A percentile compares a stretch with the other conserved stretches of the same genome.
These are phyloP conservation scores for Channa argus DNA, from an alignment of 2,113 vertebrate genomes.

Conservation along the genomic window DNA sequence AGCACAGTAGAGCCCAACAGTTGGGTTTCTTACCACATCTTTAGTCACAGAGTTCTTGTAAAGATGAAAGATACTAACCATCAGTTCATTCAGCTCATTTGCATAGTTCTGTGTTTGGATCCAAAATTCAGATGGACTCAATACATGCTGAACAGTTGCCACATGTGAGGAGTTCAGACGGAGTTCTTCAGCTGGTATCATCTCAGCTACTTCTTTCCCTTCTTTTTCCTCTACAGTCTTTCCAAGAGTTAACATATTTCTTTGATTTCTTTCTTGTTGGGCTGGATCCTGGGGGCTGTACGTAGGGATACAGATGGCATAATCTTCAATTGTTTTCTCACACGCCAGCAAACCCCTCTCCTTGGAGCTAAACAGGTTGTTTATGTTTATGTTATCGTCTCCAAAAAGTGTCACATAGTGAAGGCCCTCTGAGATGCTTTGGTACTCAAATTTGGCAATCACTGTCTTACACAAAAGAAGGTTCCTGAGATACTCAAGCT, in stretches of 20 bases:
- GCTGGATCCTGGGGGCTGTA: constrained; percentile 8
- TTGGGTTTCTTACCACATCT: constrained; percentile 73
- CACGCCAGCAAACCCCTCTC: constrained; percentile 72
- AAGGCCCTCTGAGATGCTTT: constrained; percentile 88
- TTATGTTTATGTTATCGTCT: constrained; percentile 87
- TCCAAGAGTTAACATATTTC: background rate
- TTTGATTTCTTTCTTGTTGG: constrained; percentile 7
- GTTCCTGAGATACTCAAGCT: constrained; percentile 82
- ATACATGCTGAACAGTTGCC: constrained; percentile 82
- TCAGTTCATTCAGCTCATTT: constrained; percentile 82
- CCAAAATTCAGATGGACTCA: constrained; percentile 90
- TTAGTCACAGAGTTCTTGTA: constrained; percentile 76
- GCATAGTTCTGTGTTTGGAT: constrained; percentile 83
- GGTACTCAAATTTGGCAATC: constrained; percentile 89
- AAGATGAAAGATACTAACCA: constrained; percentile 80
- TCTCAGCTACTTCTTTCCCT: background rate
- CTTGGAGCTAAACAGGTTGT: constrained; percentile 83
- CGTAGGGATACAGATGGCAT: constrained; percentile 29
- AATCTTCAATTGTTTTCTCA: constrained; percentile 55
- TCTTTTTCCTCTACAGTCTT: constrained; percentile 24
- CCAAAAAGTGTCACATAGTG: constrained; percentile 90
- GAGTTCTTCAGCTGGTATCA: constrained; percentile 64
- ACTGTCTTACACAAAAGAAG: constrained; percentile 85
- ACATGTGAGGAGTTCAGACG: constrained; percentile 76
- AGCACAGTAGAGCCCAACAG: constrained; percentile 87